Evolutionary conservation across 2,888 invertebrate genomes (phyloP).

Genomic region (Netelia virgata): DNA sequence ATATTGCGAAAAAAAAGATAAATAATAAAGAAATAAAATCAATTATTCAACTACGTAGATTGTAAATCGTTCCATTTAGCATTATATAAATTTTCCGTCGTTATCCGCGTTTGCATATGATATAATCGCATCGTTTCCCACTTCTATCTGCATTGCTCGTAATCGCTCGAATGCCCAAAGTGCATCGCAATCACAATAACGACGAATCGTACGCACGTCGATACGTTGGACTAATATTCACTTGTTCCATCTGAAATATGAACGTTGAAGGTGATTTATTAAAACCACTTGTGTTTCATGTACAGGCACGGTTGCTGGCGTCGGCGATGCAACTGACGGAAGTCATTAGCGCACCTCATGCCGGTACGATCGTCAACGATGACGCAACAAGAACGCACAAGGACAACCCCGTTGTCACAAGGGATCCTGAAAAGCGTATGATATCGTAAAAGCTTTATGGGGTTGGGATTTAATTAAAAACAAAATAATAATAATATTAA

Average conservation of each 20-base stretch:
- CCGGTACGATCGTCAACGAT: constrained; percentile 56
- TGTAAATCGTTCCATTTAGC: neutral
- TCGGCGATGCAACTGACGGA: constrained; percentile 77
- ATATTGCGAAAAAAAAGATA: too few species aligned
- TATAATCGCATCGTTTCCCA: neutral
- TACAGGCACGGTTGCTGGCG: constrained; percentile 76
- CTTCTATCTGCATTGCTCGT: neutral
- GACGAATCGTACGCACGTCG: neutral
- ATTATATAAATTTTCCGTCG: constrained; percentile 15
- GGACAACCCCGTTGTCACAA: constrained; percentile 21
- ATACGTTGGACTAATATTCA: constrained; percentile 15
- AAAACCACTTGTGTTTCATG: constrained; percentile 69
- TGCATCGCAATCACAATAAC: constrained; percentile 22
- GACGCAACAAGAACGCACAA: constrained; percentile 49
- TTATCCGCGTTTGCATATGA: constrained; percentile 6
- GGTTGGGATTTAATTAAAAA: neutral
- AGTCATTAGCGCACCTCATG: constrained; percentile 72
- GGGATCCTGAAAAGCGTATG: constrained; percentile 37
- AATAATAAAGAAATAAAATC: too few species aligned
- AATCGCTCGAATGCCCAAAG: neutral
- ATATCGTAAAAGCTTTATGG: constrained; percentile 43
- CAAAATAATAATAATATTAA: neutral
- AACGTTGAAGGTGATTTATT: constrained; percentile 54
- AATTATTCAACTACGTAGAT: too few species aligned
- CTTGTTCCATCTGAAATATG: constrained; percentile 36